These are phyloP conservation scores for Nanger granti DNA, from an alignment of 2,113 vertebrate species.

Conservation along the genomic window DNA sequence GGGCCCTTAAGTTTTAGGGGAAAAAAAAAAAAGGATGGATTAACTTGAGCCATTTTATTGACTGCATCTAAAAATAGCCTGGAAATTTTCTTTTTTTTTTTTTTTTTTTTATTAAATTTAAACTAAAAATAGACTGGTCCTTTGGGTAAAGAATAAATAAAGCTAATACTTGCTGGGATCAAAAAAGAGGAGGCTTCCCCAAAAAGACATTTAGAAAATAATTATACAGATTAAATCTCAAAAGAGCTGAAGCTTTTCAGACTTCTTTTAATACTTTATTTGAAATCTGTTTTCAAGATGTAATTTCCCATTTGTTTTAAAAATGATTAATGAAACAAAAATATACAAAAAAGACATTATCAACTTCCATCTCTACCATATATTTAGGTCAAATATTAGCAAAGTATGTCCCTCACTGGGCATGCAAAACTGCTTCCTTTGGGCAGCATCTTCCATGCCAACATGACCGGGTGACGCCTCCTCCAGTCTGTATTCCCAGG, in stretches of 20 bases:
- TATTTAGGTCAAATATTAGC: not conserved
- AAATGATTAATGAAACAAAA: not conserved
- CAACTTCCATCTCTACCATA: not conserved
- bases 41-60: not conserved
- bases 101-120: not conserved
- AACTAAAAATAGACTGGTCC: not conserved
- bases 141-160: not conserved
- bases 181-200: not conserved
- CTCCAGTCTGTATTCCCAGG: not conserved
- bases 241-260: not conserved
- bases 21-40: not conserved
- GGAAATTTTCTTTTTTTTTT: not conserved
- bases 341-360: not conserved
- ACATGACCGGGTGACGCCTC: not conserved
- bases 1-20: conserved; percentile 50
- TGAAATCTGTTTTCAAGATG: not conserved
- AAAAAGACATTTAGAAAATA: conserved; percentile 16
- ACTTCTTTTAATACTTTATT: not conserved
- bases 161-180: not conserved
- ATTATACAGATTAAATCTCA: not conserved
- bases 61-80: not conserved
- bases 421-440: not conserved
- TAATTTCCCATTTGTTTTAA: not conserved
- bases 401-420: not conserved
- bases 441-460: not conserved